phyloP scores from a whole-genome alignment of 2,888 invertebrate genomes.

The Drosophila nr. perissopoda region DNA sequence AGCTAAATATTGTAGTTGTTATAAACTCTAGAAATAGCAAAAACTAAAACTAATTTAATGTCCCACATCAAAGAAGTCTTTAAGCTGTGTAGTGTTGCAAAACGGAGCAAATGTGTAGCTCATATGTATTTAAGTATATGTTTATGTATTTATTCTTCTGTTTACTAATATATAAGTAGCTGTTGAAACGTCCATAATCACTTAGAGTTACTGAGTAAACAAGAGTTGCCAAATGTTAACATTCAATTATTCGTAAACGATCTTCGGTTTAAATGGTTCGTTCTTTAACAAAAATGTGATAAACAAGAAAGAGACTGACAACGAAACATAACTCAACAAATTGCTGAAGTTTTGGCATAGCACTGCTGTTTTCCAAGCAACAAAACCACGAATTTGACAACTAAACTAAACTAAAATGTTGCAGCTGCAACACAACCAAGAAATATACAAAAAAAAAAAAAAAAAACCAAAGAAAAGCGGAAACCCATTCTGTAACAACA shows the following conservation, averaged over 20 bases:
- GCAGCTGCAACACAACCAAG: constrained; percentile 41
- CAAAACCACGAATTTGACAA: constrained; percentile 57
- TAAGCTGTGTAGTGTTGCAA: constrained; percentile 47
- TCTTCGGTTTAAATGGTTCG: not conserved
- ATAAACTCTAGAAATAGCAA: constrained; percentile 22
- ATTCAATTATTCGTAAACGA: not conserved
- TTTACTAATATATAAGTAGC: constrained; percentile 45
- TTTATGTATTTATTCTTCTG: constrained; percentile 17
- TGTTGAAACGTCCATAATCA: constrained; percentile 36
- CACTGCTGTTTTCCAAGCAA: constrained; percentile 45
- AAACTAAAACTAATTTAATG: constrained; percentile 8
- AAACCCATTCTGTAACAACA: constrained; percentile 33
- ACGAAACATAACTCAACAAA: constrained; percentile 3
- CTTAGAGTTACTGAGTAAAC: constrained; percentile 22
- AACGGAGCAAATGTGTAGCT: constrained; percentile 28
- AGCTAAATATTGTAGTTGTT: constrained; percentile 43
- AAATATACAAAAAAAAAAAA: not conserved
- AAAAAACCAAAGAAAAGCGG: constrained; percentile 10
- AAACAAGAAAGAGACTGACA: constrained; percentile 7
- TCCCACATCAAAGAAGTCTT: constrained; percentile 7
- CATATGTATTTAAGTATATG: constrained; percentile 6
- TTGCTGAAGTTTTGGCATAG: constrained; percentile 29
- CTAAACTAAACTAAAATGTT: constrained; percentile 43
- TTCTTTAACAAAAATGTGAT: not conserved
- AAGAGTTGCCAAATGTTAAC: constrained; percentile 29